A percentile compares a stretch with the other conserved stretches of the same genome.
Conservation (phyloP, 2,888 invertebrate species). For the Microplitis deprimator region DNA sequence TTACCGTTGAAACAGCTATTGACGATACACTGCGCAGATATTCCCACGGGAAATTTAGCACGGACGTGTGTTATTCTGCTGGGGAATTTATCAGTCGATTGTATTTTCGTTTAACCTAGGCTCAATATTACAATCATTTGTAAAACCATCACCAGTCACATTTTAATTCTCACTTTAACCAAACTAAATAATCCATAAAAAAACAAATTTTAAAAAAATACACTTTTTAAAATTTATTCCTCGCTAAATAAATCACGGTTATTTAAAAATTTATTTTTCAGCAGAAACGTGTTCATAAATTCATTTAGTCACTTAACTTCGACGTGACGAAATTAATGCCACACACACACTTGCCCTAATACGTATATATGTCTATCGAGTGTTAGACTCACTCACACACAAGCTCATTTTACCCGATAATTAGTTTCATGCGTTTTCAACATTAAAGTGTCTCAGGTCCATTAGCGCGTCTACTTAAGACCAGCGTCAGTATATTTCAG, state of each 20-base stretch:
- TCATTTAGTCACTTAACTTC: conserved; percentile 11
- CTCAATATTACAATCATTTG: background rate
- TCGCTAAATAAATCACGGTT: background rate
- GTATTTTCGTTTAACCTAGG: conserved; percentile 16
- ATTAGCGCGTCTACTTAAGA: conserved; percentile 12
- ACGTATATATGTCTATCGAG: conserved; percentile 14
- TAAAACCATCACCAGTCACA: conserved; percentile 16
- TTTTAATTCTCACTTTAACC: conserved; percentile 42
- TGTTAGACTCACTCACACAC: conserved; percentile 4
- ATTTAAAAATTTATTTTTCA: background rate
- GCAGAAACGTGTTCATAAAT: background rate
- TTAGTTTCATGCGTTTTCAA: conserved; percentile 51
- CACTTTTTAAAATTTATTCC: background rate
- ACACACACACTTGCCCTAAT: conserved; percentile 10
- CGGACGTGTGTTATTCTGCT: conserved; percentile 37
- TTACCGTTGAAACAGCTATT: conserved; percentile 22
- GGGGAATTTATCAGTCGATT: conserved; percentile 32
- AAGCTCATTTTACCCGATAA: conserved; percentile 51
- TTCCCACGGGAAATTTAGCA: conserved; percentile 46
- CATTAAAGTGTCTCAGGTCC: conserved; percentile 36
- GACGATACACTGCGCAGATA: conserved; percentile 21
- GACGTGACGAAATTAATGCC: conserved; percentile 6
- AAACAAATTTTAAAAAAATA: conserved; percentile 12
- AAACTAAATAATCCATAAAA: conserved; percentile 19
- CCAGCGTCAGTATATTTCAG: background rate